phyloP scores from a whole-genome alignment of 2,113 vertebrate species.

The Willisornis vidua region DNA sequence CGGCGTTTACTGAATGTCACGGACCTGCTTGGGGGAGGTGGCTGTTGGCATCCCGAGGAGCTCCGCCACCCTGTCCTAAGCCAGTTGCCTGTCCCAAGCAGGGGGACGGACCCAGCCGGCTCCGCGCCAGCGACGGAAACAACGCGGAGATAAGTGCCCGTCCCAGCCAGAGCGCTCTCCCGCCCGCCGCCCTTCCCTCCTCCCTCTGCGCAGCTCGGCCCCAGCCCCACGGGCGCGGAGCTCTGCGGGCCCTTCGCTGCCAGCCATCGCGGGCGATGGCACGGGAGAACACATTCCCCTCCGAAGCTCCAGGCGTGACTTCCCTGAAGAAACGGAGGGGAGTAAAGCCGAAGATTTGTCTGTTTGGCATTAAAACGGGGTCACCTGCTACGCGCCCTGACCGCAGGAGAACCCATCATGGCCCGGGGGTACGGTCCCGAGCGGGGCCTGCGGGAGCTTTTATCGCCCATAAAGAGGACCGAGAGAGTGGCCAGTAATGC shows the following conservation, averaged over 20 bases:
- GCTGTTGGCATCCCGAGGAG: not conserved
- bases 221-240: too few species aligned
- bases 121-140: fast-evolving
- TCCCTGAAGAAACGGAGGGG: not conserved
- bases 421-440: not conserved
- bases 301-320: not conserved
- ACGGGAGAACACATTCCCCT: not conserved
- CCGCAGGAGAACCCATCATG: not conserved
- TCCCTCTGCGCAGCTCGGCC: too few species aligned
- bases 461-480: slow-evolving; percentile 57
- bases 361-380: not conserved
- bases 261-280: not conserved
- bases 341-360: not conserved
- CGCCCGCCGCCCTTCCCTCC: fast-evolving
- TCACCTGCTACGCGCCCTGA: not conserved
- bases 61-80: too few species aligned
- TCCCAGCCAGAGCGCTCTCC: not conserved
- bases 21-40: not conserved
- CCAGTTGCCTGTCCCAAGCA: not conserved
- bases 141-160: fast-evolving
- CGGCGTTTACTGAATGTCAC: not conserved
- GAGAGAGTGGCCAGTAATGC: slow-evolving; percentile 22
- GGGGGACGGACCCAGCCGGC: not conserved
- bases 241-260: too few species aligned
- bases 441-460: not conserved